Conservation (phyloP, 2,888 invertebrate genomes). For the Allygus modestus region DNA sequence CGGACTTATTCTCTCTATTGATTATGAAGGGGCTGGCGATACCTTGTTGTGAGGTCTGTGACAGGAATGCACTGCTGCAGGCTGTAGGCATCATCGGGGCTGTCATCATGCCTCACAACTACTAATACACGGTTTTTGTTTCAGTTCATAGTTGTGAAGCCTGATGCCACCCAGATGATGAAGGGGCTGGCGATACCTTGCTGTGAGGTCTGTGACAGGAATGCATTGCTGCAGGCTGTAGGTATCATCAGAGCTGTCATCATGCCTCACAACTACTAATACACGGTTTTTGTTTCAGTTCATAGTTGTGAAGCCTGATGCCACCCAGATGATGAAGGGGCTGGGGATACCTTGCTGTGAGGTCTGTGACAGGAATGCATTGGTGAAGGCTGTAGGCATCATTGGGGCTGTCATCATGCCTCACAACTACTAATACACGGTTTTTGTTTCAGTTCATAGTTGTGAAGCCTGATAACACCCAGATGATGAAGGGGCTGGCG, state of each 20-base stretch:
- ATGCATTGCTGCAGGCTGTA: slow-evolving; percentile 84
- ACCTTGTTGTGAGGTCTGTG: too few species aligned
- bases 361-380: slow-evolving; percentile 81
- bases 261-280: too few species aligned
- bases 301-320: slow-evolving; percentile 83
- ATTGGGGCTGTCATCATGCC: too few species aligned
- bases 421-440: too few species aligned
- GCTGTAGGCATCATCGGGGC: too few species aligned
- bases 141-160: slow-evolving; percentile 84
- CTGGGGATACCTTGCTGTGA: slow-evolving; percentile 88
- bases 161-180: slow-evolving; percentile 82
- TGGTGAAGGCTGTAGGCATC: slow-evolving; percentile 76
- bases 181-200: slow-evolving; percentile 88
- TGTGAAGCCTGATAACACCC: slow-evolving; percentile 82
- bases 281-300: slow-evolving; percentile 77
- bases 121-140: too few species aligned
- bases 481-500: slow-evolving; percentile 86
- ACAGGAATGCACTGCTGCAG: too few species aligned
- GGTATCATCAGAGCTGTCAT: too few species aligned
- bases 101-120: too few species aligned
- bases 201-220: slow-evolving; percentile 83
- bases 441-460: slow-evolving; percentile 79
- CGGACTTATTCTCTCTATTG: too few species aligned
- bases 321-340: slow-evolving; percentile 83
- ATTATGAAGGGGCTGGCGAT: too few species aligned